Base-by-base conservation (phyloP, 2,113 vertebrate species). In the Neoarius graeffei region DNA sequence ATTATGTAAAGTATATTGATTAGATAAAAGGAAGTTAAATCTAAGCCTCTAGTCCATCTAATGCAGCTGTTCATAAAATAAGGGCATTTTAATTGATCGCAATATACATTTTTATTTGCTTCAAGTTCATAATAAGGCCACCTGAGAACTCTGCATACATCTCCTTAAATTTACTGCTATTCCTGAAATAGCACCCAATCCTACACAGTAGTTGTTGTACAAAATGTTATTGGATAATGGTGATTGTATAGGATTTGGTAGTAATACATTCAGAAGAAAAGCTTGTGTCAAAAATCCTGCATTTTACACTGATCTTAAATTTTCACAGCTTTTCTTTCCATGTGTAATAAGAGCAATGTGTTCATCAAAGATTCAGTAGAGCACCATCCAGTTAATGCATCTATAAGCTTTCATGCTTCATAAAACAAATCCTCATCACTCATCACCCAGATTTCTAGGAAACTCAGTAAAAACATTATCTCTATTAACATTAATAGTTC, bases 61-160 rank as follows among this genome's bases (percentile, higher is more conserved):
- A 80, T 80, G 74, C 17, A 80, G 50, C 48, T 66, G 17, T 86
- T 67, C 56, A 8, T 54, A 66, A 80, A 86, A 54, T 80, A 54
- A 30, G 42, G 23, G 2, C n/a, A 20, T 14, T 79, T 64, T 17
- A 48, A 54, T 48, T 62, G 57, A 62, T 67, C 19, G 1, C 17
- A 48, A 17, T 14, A 59, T 19, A 25, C 10, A 35, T 30, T 23
- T 19, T 64, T 54, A 9, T 62, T 25, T 54, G 42, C 5, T 42
- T 56, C 7, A 67, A n/a, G 6, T 56, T n/a, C 8, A 56, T 27
- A 30, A 69, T 6, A 54, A 56, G 23, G 76, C 17, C 25, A 79
- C 14, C 52, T 30, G 82, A 84, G 13, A 50, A 27, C 23, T 25
- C 0, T 56, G 17, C n/a, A 67, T 27, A 77, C 15, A 50, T 1